These are phyloP conservation scores for Buathra laborator DNA, from an alignment of 2,888 invertebrate species.

Conservation along the genomic window DNA sequence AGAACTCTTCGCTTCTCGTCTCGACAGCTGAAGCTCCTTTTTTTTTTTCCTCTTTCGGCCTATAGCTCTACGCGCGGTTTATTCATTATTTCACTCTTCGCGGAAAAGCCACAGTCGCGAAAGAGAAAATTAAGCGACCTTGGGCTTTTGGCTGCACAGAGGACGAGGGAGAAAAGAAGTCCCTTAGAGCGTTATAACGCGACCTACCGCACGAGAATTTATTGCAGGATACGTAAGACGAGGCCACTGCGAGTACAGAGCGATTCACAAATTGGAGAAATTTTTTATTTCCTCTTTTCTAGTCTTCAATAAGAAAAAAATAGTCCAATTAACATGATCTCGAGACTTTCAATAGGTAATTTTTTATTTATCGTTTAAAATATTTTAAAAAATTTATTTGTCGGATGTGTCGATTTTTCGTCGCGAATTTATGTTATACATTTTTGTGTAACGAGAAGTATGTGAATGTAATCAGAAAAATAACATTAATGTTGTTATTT, in stretches of 20 bases:
- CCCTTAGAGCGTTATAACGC: constrained; percentile 5
- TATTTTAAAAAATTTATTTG: neutral
- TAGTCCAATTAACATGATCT: neutral
- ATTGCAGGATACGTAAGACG: constrained; percentile 30
- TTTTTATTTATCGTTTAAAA: neutral
- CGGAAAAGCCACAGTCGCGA: constrained; percentile 26
- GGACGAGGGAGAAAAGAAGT: constrained; percentile 11
- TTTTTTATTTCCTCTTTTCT: neutral
- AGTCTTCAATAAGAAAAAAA: neutral
- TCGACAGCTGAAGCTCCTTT: neutral
- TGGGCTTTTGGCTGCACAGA: constrained; percentile 28
- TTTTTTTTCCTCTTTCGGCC: neutral
- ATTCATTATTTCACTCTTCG: constrained; percentile 37
- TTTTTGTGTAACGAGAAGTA: no score
- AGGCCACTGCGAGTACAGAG: constrained; percentile 13
- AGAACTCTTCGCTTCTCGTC: constrained; percentile 11
- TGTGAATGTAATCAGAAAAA: no score
- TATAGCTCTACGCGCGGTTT: neutral
- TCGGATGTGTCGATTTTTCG: no score
- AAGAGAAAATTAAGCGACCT: constrained; percentile 52
- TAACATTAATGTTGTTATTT: no score
- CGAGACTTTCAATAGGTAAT: neutral
- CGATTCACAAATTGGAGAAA: constrained; percentile 5
- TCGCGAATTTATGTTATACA: no score
- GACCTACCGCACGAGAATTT: constrained; percentile 7